Percentiles rank a stretch among this genome's conserved stretches.
phyloP scores from a whole-genome alignment of 2,888 invertebrate genomes.

The Aporophyla nigra region DNA sequence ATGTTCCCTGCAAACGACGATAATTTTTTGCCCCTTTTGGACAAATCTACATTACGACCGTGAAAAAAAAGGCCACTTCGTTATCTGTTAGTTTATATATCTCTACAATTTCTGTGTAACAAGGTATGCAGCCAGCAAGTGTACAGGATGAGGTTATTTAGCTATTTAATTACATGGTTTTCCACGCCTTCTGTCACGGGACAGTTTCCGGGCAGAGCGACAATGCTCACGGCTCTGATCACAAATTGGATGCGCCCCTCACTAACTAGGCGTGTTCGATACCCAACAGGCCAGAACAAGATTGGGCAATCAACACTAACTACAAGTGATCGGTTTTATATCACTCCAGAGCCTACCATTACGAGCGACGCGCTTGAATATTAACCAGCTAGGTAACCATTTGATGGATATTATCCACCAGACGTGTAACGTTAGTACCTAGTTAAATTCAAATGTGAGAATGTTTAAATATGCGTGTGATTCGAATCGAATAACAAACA shows the following conservation, averaged over 20 bases:
- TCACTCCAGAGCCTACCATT: slow-evolving; percentile 54
- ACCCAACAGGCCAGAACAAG: slow-evolving; percentile 71
- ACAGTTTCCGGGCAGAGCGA: slow-evolving; percentile 77
- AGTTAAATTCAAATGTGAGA: slow-evolving; percentile 79
- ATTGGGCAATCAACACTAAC: slow-evolving; percentile 72
- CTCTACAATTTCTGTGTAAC: slow-evolving; percentile 43
- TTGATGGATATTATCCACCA: slow-evolving; percentile 67
- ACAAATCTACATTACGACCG: slow-evolving; percentile 10
- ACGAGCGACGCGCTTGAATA: slow-evolving; percentile 65
- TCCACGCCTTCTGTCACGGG: slow-evolving; percentile 81
- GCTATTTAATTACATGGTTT: slow-evolving; percentile 84
- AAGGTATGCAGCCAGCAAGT: slow-evolving; percentile 66
- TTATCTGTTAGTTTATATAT: slow-evolving; percentile 10
- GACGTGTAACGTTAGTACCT: slow-evolving; percentile 66
- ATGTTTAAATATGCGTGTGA: slow-evolving; percentile 84
- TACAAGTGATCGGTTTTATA: slow-evolving; percentile 67
- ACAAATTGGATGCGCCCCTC: slow-evolving; percentile 75
- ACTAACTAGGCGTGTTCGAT: slow-evolving; percentile 67
- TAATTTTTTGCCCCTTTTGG: slow-evolving; percentile 1
- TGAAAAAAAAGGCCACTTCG: slow-evolving; percentile 22
- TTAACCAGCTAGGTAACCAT: slow-evolving; percentile 65
- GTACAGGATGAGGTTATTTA: slow-evolving; percentile 76
- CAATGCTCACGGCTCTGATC: slow-evolving; percentile 71
- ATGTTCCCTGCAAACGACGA: slow-evolving; percentile 18
- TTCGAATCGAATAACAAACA: slow-evolving; percentile 86